phyloP scores from a whole-genome alignment of 2,113 vertebrate species.

The Lasiurus cinereus region DNA sequence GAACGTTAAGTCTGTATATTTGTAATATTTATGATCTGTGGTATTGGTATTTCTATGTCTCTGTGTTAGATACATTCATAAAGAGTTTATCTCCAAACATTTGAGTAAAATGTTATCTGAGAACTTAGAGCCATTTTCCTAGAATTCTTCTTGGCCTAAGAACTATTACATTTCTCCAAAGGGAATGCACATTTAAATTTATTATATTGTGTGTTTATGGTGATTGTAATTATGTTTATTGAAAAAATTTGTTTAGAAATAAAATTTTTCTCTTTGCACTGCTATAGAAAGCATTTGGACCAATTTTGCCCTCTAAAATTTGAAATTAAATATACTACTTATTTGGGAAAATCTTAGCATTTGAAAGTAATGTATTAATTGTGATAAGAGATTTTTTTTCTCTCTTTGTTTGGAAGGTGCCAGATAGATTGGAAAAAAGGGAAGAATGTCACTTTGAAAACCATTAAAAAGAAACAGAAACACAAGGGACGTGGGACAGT shows the following conservation, averaged over 20 bases:
- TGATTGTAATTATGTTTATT: neutral
- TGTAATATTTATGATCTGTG: neutral
- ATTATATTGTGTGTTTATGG: neutral
- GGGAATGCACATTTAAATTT: neutral
- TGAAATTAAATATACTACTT: neutral
- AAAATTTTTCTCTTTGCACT: neutral
- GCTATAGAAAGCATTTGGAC: conserved; percentile 11
- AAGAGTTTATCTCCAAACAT: neutral
- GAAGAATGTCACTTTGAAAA: conserved; percentile 99
- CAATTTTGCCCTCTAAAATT: conserved; percentile 11
- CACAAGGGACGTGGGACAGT: conserved; percentile 99
- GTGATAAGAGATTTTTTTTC: neutral
- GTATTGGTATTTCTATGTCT: neutral
- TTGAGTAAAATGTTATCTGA: conserved; percentile 17
- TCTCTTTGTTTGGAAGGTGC: conserved; percentile 88
- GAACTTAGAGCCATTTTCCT: conserved; percentile 17
- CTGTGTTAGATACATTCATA: neutral
- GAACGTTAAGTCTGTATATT: neutral
- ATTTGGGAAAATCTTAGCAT: neutral
- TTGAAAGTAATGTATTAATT: conserved; percentile 35
- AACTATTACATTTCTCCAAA: neutral
- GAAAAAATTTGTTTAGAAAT: conserved; percentile 32
- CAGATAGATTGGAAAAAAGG: conserved; percentile 99
- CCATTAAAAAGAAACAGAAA: conserved; percentile 99
- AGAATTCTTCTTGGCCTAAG: neutral